phyloP scores from a whole-genome alignment of 1,140 invertebrate genomes.

The Phocides pigmalion region DNA sequence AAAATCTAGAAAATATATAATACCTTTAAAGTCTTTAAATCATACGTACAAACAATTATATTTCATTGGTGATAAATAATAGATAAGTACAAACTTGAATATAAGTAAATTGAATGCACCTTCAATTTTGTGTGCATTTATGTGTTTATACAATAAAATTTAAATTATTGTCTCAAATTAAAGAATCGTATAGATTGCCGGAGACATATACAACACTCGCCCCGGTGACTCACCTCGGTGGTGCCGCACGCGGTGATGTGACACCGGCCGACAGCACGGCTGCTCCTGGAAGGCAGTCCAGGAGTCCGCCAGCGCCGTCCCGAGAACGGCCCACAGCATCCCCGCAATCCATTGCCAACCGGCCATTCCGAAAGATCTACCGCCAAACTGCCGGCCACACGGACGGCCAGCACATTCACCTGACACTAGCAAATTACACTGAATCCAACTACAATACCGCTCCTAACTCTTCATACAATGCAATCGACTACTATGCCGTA shows the following conservation, averaged over 20 bases:
- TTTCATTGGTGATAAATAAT: too few relatives aligned
- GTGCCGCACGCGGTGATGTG: slow-evolving; percentile 74
- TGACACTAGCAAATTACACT: slow-evolving; percentile 47
- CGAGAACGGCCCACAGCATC: slow-evolving; percentile 59
- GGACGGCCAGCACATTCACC: slow-evolving; percentile 53
- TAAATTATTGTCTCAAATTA: too few relatives aligned
- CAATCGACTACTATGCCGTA: slow-evolving; percentile 51
- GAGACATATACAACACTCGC: not conserved
- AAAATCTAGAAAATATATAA: too few relatives aligned
- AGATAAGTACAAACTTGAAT: too few relatives aligned
- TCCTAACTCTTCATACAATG: slow-evolving; percentile 45
- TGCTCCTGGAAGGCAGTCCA: slow-evolving; percentile 81
- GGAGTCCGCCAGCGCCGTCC: slow-evolving; percentile 66
- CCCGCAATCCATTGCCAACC: slow-evolving; percentile 56
- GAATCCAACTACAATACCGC: slow-evolving; percentile 43
- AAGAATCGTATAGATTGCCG: too few relatives aligned
- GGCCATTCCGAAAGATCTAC: slow-evolving; percentile 53
- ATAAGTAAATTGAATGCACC: too few relatives aligned
- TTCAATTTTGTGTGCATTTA: too few relatives aligned
- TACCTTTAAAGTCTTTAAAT: too few relatives aligned
- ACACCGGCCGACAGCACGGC: slow-evolving; percentile 75
- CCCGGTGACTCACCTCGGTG: slow-evolving; percentile 77
- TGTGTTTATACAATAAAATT: too few relatives aligned
- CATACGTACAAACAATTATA: too few relatives aligned
- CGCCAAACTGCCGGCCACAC: slow-evolving; percentile 43